Conservation (phyloP, 2,797 vertebrate genomes). For the Xiphophorus birchmanni region DNA sequence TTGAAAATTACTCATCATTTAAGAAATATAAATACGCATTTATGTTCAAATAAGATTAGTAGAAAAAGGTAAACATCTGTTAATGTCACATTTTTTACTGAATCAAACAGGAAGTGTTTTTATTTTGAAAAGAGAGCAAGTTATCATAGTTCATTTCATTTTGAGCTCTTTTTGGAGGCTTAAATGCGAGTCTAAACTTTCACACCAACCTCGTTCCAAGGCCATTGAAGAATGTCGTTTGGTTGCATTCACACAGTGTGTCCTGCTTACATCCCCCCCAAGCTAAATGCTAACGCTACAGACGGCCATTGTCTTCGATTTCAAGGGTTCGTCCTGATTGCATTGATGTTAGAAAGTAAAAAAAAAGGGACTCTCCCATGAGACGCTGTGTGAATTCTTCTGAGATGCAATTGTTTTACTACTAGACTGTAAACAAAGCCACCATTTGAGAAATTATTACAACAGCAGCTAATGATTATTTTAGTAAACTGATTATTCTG, state of each 20-base stretch:
- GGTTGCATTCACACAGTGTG: background rate
- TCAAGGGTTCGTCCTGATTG: no score
- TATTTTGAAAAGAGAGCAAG: background rate
- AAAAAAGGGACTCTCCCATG: background rate
- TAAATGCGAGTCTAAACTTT: background rate
- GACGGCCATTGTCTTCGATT: background rate
- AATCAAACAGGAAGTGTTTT: background rate
- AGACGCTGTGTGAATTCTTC: background rate
- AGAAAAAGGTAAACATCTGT: background rate
- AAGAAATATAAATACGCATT: background rate
- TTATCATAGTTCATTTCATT: background rate
- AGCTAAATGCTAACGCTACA: background rate
- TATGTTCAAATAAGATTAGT: background rate
- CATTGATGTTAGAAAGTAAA: no score
- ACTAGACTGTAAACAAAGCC: background rate
- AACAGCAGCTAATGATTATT: no score
- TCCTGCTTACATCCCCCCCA: background rate
- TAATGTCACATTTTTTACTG: background rate
- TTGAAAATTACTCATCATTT: background rate
- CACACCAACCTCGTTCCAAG: background rate
- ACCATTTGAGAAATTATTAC: background rate
- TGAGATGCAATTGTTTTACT: background rate
- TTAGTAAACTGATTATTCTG: no score
- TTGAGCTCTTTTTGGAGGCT: background rate
- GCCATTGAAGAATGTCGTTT: background rate